A percentile compares a stretch with the other conserved stretches of the same genome.
These are phyloP conservation scores for Conomelus anceps DNA, from an alignment of 2,888 invertebrate species.

Conservation along the genomic window DNA sequence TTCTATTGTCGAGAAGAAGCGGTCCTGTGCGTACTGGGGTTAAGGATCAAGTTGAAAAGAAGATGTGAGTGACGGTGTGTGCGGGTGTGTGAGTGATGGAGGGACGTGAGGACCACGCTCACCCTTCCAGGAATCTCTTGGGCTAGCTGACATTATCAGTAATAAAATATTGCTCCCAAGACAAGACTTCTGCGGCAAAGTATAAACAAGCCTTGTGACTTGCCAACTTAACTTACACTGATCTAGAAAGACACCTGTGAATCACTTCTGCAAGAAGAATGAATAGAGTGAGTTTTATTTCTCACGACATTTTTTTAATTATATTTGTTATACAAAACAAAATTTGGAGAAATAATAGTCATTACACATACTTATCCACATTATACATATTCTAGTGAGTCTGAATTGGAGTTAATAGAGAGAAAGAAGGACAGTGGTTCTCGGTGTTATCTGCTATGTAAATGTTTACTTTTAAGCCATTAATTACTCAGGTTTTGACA, in stretches of 20 bases:
- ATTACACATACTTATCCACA: too few species aligned
- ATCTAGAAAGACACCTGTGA: not conserved
- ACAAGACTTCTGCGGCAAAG: constrained; percentile 8
- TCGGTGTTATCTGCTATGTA: too few species aligned
- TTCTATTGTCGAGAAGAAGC: not conserved
- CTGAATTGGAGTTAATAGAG: too few species aligned
- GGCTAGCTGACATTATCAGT: constrained; percentile 3
- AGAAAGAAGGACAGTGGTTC: too few species aligned
- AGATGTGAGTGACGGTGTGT: not conserved
- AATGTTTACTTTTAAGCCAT: too few species aligned
- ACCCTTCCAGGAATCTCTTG: not conserved
- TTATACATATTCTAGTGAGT: too few species aligned
- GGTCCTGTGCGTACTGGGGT: not conserved
- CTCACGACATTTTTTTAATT: too few species aligned
- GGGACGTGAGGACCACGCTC: not conserved
- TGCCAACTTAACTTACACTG: not conserved
- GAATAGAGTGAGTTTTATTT: not conserved
- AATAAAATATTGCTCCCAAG: constrained; percentile 14
- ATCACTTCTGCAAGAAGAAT: not conserved
- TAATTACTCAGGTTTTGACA: too few species aligned
- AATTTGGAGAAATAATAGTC: too few species aligned
- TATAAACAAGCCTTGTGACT: constrained; percentile 9
- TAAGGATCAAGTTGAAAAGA: not conserved
- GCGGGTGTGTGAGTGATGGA: not conserved
- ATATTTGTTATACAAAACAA: too few species aligned